Evolutionary conservation across 2,888 invertebrate species (phyloP).

Genomic region (Netelia inedita): DNA sequence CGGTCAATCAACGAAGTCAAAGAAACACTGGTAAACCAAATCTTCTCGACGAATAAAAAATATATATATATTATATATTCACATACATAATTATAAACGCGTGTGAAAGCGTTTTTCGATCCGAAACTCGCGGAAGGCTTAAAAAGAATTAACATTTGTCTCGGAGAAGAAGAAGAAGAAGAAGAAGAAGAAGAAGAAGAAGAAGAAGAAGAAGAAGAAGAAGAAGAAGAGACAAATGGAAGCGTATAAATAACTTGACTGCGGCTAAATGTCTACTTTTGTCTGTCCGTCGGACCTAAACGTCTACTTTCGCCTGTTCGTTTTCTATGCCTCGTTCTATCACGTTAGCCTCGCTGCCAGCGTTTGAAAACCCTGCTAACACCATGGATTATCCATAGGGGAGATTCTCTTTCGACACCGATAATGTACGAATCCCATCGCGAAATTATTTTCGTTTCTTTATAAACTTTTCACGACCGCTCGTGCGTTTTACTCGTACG

Average conservation of each 20-base stretch:
- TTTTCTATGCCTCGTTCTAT: slow-evolving; percentile 1
- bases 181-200: slow-evolving; percentile 10
- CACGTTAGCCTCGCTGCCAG: slow-evolving; percentile 41
- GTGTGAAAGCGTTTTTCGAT: slow-evolving; percentile 27
- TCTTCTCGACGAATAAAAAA: not conserved
- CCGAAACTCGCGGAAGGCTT: slow-evolving; percentile 51
- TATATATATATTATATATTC: not conserved
- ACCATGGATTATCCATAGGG: slow-evolving; percentile 30
- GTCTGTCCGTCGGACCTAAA: slow-evolving; percentile 23
- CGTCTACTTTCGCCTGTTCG: not conserved
- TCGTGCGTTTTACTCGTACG: not conserved
- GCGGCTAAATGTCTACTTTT: slow-evolving; percentile 51
- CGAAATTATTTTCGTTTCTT: not conserved
- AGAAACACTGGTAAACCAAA: not conserved
- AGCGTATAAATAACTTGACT: slow-evolving; percentile 73
- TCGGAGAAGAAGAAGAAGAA: slow-evolving; percentile 24
- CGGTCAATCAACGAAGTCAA: not conserved
- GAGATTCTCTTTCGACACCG: slow-evolving; percentile 11
- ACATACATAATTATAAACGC: not conserved
- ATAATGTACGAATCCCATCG: not conserved
- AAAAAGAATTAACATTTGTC: slow-evolving; percentile 69
- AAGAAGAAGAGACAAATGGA: slow-evolving; percentile 69
- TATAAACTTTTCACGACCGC: not conserved
- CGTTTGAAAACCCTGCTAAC: slow-evolving; percentile 50
- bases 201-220: not conserved